Evolutionary conservation across 1,140 invertebrate genomes (phyloP), one percentile per base, ranked within the genome.

Genomic region (Halesus radiatus): DNA sequence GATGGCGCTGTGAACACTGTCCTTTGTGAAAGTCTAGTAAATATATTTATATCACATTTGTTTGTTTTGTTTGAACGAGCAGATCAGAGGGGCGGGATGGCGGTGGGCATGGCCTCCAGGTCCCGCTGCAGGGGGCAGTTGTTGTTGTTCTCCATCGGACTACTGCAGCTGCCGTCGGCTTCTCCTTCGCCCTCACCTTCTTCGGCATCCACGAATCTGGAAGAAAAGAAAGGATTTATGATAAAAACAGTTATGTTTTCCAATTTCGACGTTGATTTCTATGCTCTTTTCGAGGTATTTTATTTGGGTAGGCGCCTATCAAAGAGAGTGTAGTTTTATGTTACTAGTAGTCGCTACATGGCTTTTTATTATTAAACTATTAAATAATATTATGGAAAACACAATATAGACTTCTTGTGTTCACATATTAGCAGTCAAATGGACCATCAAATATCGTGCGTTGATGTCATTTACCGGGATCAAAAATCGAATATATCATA

Each of bases 71-170:
- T 58, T 56, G 22, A 29, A 68, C 64, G 53, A 53, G 20, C 62
- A 62, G 76, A 70, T 78, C 76, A 78, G 22, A 78, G 58, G 16
- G 76, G 76, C 16, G 66, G 18, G 3, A 70, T 32, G 15, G 64
- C 50, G 16, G 78, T 56, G 15, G 78, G 22, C 13, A 22, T 52
- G n/a, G 79, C 76, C 54, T 83, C 81, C 26, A 83, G 20, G 53
- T 83, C 81, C n/a, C 76, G 79, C 74, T 83, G 81, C 74, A 83
- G 45, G 1, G 81, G 81, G 70, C 81, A 83, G 76, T 83, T 83
- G 54, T 83, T 83, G 54, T 83, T 83, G 60, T 80, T 80, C 45
- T 80, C 79, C 22, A 77, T 70, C 29, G 56, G 62, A 50, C 81
- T 52, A 10, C 23, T 58, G 29, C 50, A 80, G 15, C 53, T 75